Base-by-base conservation (phyloP, 2,113 vertebrate species). In the Geothlypis trichas region DNA sequence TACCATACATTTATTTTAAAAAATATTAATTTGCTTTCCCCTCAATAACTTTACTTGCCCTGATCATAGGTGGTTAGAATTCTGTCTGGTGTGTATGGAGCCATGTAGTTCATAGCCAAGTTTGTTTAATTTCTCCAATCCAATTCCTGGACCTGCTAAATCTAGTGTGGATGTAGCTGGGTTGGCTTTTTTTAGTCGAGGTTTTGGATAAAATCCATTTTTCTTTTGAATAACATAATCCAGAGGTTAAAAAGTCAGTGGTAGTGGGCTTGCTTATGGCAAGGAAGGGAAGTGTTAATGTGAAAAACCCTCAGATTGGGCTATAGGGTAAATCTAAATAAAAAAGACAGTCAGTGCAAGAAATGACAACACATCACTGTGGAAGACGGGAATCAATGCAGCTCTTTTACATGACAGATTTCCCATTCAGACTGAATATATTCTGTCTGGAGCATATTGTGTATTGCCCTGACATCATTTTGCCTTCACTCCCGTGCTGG, bases 311-410 rank as follows among this genome's bases (percentile, higher is more conserved):
- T 57, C 41, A 75, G 66, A 89, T 93, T 93, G 93, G 52, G 86
- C 84, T 96, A 91, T 67, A 82, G 54, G 66, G 83, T 81, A 97
- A 72, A 86, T 62, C 74, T 89, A 90, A 96, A 95, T 76, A 67
- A 96, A 96, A 95, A 95, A 94, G 96, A 95, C 93, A 97, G 92
- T 58, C 85, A 94, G 80, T 71, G 71, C 84, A 87, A 85, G 90
- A 95, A 97, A 95, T 96, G 94, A 96, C 95, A 97, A 75, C 67
- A 79, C 54, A 89, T 97, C 96, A 93, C 92, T 76, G 69, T 76
- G 76, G 77, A 93, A 89, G 90, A 95, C 26, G 78, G 69, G 62
- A 96, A 93, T 97, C 92, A 94, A 93, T 95, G 87, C 79, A 91
- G 80, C 89, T 94, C 91, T 91, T 96, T 96, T 96, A 91, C 83